Conservation (phyloP, 2,797 vertebrate species). For the Thalassophryne amazonica region DNA sequence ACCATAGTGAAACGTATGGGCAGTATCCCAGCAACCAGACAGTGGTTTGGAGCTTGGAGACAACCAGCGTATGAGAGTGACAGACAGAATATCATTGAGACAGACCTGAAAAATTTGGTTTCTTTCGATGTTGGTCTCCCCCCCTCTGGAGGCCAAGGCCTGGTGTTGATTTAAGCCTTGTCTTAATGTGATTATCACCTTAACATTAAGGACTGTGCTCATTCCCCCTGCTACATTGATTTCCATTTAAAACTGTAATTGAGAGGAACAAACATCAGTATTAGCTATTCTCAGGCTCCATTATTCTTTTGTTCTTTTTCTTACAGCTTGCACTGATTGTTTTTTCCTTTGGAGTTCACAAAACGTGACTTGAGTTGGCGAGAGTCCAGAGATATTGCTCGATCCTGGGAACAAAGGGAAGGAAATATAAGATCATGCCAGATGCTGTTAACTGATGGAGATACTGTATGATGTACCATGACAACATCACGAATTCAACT, state of each 20-base stretch:
- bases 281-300: conserved; percentile 61
- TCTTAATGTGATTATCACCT: conserved; percentile 76
- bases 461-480: conserved; percentile 32
- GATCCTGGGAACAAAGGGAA: conserved; percentile 43
- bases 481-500: conserved; percentile 29
- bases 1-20: conserved; percentile 77
- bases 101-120: conserved; percentile 62
- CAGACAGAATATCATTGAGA: conserved; percentile 62
- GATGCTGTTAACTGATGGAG: conserved; percentile 43
- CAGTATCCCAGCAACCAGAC: conserved; percentile 80
- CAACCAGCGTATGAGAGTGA: conserved; percentile 60
- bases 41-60: conserved; percentile 71
- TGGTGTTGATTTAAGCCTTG: conserved; percentile 76
- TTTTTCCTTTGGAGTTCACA: conserved; percentile 36
- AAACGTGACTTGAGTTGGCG: conserved; percentile 40
- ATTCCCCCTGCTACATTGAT: conserved; percentile 81
- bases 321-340: conserved; percentile 31
- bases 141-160: conserved; percentile 74
- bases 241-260: conserved; percentile 82
- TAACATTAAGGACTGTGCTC: conserved; percentile 62
- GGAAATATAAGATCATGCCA: conserved; percentile 47
- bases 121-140: conserved; percentile 66
- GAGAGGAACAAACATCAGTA: conserved; percentile 82
- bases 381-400: conserved; percentile 33
- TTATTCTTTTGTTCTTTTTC: conserved; percentile 47